Evolutionary conservation across 2,888 invertebrate genomes (phyloP), one percentile per base, ranked within the genome.

Genomic region (Cheilosia variabilis): DNA sequence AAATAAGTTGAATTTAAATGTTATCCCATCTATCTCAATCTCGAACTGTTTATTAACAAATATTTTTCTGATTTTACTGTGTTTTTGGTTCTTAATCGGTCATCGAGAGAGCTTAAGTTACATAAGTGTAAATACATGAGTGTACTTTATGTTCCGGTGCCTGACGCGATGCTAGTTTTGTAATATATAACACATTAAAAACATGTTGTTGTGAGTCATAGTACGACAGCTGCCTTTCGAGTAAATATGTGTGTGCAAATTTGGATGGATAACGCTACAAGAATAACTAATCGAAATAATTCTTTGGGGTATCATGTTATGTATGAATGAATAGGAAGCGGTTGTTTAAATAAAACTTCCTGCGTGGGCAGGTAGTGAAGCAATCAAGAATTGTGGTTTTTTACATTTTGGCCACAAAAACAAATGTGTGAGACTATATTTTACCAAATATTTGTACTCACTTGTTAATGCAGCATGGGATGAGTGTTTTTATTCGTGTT

Each of bases 281-380:
- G 62, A 60, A 62, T 63, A 58, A 45, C 45, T 58, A 50, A 65
- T 58, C 63, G 15, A 47, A 60, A 53, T 71, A 69, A 55, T 81
- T 52, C 22, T 52, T 22, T 17, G 53, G 47, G 52, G 53, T 53
- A 60, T 66, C 37, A 53, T 66, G 52, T 13, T 15, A 19, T 31
- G 15, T n/a, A 24, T 19, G 50, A 9, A 50, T 58, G 71, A 58
- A 68, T 22, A 45, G 43, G 65, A 72, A 72, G 34, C 50, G 17
- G 31, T 31, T 62, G 17, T 19, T 41, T 15, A 63, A 53, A 68
- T 27, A 45, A 53, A 37, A 45, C 2, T 43, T 43, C 37, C 15
- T 62, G 60, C 45, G 58, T 68, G 27, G 41, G 66, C 53, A 53
- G 53, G 13, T 43, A 53, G 31, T 7, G 4, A 43, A n/a, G 3